A percentile compares a stretch with the other conserved stretches of the same genome.
Evolutionary conservation across 2,113 vertebrate species (phyloP).

Genomic region (Ophiodon elongatus): DNA sequence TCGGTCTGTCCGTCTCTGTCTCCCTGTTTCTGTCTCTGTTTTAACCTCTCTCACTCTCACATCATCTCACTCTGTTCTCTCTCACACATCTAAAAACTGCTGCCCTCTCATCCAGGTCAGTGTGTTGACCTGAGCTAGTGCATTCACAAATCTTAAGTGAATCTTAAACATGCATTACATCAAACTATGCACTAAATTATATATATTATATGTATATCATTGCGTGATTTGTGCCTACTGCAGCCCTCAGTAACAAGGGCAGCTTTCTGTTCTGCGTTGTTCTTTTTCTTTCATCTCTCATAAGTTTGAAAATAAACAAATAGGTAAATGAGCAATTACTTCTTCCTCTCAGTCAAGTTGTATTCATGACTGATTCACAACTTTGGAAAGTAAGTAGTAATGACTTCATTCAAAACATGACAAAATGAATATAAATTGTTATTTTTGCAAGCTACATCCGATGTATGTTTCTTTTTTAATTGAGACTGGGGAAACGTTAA

Average conservation of each 20-base stretch:
- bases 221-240: not conserved
- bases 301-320: not conserved
- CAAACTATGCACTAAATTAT: not conserved
- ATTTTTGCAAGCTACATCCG: not conserved
- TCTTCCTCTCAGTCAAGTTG: not conserved
- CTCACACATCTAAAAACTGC: constrained; percentile 59
- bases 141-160: constrained; percentile 22
- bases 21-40: constrained; percentile 60
- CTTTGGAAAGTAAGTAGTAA: not conserved
- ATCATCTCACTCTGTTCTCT: constrained; percentile 49
- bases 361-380: constrained; percentile 1
- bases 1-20: constrained; percentile 68
- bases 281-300: not conserved
- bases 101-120: constrained; percentile 45
- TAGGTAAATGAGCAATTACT: not conserved
- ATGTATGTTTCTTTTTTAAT: not conserved
- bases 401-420: not conserved
- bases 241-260: not conserved
- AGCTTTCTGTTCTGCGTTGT: not conserved
- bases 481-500: constrained; percentile 12
- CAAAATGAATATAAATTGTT: not conserved
- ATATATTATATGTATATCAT: not conserved
- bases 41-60: constrained; percentile 67
- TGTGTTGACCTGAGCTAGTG: constrained; percentile 14
- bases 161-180: not conserved